Base-by-base conservation (phyloP, 2,797 vertebrate species). In the Sebastes wilsoni region DNA sequence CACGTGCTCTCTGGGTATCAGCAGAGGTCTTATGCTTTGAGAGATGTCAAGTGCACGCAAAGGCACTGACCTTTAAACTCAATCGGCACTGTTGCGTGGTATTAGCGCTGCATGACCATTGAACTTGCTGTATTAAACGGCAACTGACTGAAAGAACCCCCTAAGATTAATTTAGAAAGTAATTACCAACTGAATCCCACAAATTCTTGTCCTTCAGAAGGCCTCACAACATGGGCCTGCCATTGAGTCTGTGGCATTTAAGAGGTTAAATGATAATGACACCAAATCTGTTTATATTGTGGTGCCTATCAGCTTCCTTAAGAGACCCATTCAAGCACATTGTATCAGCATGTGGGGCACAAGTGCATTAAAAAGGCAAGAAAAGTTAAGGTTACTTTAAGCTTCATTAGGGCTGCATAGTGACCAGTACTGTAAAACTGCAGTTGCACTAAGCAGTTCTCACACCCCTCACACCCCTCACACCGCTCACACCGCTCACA, bases 1-100 rank as follows among this genome's bases (percentile, higher is more conserved):
- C 85, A 90, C 55, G 18, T 88, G 89, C 32, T 80, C 66, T 4
- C 58, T 28, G 54, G 25, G 22, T 56, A 52, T 81, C 5, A 59
- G 59, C 32, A 11, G 34, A 66, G 68, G 67, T 75, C 76, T 79
- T 66, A 22, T 20, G 36, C 60, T 58, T 8, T 32, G 25, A 69
- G 38, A 54, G 77, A 77, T 80, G 72, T 64, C 62, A 68, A 46
- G 46, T 25, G 62, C 66, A 36, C 1, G 34, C 30, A 30, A 82
- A 76, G 55, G 16, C 71, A 7, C 9, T 82, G 83, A 60, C 74
- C 76, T 84, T 32, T 28, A 3, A 59, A 58, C 66, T 90, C 73
- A 86, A 66, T 73, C 72, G 42, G 56, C 36, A 22, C 55, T 38
- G 11, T 32, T 58, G 23, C n/a, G 8, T 65, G 36, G 72, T 28